Conservation (phyloP, 1,140 invertebrate species). For the Saxidomus purpurata region DNA sequence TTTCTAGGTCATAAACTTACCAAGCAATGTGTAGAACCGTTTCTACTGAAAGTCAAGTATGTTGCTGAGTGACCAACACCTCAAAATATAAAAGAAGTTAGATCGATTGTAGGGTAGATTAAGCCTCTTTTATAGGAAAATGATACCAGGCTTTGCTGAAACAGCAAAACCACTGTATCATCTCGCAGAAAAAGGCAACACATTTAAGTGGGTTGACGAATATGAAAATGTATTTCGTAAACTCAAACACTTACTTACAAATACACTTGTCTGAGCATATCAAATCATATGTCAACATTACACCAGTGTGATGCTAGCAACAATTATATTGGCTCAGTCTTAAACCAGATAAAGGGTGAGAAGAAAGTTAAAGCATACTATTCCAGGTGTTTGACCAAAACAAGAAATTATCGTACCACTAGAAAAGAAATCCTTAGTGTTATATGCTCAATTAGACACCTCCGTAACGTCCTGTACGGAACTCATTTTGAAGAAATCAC, state of each 20-base stretch:
- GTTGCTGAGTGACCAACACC: constrained; percentile 11
- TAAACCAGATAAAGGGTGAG: constrained; percentile 72
- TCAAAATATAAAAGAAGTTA: neutral
- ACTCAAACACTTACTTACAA: neutral
- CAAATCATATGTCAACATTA: neutral
- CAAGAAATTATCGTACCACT: constrained; percentile 85
- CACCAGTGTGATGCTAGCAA: constrained; percentile 69
- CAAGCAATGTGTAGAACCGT: neutral
- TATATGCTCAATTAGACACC: constrained; percentile 49
- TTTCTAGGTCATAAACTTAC: constrained; percentile 20
- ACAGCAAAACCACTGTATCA: neutral
- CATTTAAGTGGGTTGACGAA: neutral
- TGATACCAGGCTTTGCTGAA: neutral
- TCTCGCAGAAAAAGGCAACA: neutral
- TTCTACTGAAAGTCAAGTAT: neutral
- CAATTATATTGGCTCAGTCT: constrained; percentile 73
- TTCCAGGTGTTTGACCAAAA: constrained; percentile 57
- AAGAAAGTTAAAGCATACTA: constrained; percentile 25
- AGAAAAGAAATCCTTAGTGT: constrained; percentile 72
- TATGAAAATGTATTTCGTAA: neutral
- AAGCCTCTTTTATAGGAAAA: neutral
- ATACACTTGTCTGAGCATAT: neutral
- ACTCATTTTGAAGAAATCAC: constrained; percentile 61
- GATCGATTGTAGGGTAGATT: neutral
- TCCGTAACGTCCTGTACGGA: constrained; percentile 70